phyloP scores from a whole-genome alignment of 2,113 vertebrate genomes.

The Leucoraja erinaceus region DNA sequence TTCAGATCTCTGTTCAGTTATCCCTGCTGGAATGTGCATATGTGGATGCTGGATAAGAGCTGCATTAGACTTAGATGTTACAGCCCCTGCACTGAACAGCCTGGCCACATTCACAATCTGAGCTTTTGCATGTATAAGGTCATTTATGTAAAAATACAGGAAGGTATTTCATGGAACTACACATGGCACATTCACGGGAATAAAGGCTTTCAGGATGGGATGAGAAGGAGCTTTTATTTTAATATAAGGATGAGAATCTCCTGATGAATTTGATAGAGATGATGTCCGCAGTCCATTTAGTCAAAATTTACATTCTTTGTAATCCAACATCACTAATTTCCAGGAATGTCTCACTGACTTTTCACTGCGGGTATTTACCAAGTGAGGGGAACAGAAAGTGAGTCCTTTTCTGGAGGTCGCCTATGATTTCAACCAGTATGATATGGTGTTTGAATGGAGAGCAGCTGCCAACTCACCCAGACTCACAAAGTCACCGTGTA shows the following conservation, averaged over 20 bases:
- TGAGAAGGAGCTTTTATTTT: neutral
- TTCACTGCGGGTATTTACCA: neutral
- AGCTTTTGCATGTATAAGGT: neutral
- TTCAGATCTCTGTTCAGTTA: neutral
- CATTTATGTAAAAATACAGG: neutral
- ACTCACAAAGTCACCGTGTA: conserved; percentile 21
- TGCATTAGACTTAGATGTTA: neutral
- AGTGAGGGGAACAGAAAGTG: neutral
- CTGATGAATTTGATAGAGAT: neutral
- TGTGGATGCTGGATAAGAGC: neutral
- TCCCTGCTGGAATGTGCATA: conserved; percentile 24
- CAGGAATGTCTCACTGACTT: neutral
- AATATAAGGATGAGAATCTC: neutral
- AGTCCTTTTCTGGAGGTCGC: neutral
- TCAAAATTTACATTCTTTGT: neutral
- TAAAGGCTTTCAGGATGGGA: no score
- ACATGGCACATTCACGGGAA: neutral
- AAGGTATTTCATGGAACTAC: neutral
- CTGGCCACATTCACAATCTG: neutral
- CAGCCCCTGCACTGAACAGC: neutral
- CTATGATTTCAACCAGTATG: no score
- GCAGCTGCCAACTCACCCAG: neutral
- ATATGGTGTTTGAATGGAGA: neutral
- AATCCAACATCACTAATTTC: neutral
- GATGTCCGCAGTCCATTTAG: neutral